Evolutionary conservation across 1,140 invertebrate species (phyloP), one percentile per base, ranked within the genome.

Genomic region (Papilio glaucus): DNA sequence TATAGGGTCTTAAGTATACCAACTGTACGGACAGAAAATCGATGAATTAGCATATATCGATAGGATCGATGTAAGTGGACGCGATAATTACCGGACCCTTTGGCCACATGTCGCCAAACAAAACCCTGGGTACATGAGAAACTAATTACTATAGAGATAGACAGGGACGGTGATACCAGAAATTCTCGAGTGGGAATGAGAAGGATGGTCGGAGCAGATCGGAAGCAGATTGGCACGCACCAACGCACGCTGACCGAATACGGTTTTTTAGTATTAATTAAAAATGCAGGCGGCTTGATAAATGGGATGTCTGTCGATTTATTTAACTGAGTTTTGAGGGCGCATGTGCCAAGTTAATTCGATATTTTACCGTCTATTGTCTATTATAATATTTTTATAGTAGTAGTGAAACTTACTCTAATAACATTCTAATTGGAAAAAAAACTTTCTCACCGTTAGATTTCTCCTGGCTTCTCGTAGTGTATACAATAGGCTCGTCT

Each of bases 261-360:
- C 84, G 79, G 62, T 82, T 84, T 89, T 88, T 91, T 83, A 89
- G 86, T 79, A 84, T 81, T 88, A 91, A 89, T 91, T 89, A 89
- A 91, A 90, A 89, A 85, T 86, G 81, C 81, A 73, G 81, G 79
- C 83, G 73, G 73, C 78, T 83, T 85, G 82, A 87, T 86, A 80
- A 83, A 89, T 89, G 76, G 80, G 81, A 77, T 75, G 49, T 75
- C 63, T 75, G 75, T 79, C 76, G 75, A 79, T 82, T 80, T 80
- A 74, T 53, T 53, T 18, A 29, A 33, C 15, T 6, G 9, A 29
- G 12, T 65, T 65, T 65, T 18, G 62, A 65, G 38, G 62, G n/a
- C 26, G 29, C 18, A 65, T 7, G 62, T 15, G 37, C n/a, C n/a
- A n/a, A 24, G 62, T 38, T 65, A 21, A 24, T 41, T 39, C 18